Evolutionary conservation across 2,113 vertebrate species (phyloP).

Genomic region (Sisor rabdophorus): DNA sequence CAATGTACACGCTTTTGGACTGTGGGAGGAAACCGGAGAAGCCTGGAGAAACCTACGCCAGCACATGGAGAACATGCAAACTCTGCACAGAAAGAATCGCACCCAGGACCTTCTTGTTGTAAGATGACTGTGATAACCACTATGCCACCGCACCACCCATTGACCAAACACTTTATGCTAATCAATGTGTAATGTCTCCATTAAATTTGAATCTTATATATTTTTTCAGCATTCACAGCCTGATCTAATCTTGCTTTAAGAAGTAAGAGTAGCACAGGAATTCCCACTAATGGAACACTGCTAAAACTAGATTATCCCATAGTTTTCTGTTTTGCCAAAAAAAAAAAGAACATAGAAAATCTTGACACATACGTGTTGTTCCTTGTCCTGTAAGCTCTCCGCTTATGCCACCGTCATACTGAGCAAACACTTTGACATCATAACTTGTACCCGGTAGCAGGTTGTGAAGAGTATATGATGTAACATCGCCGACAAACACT

Average conservation of each 20-base stretch:
- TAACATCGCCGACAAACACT: slow-evolving; percentile 89
- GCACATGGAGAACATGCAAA: too few species aligned
- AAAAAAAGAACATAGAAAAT: neutral
- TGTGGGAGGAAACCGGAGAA: too few species aligned
- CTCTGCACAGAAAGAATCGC: too few species aligned
- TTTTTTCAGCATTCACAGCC: neutral
- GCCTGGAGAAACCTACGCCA: too few species aligned
- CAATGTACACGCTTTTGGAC: too few species aligned
- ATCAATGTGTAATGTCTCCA: neutral
- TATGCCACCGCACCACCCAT: too few species aligned
- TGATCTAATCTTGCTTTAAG: neutral
- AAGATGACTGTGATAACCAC: too few species aligned
- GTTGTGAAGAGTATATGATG: slow-evolving; percentile 86
- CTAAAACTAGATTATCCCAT: neutral
- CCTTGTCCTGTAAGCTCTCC: slow-evolving; percentile 80
- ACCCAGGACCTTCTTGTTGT: too few species aligned
- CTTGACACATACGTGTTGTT: slow-evolving; percentile 78
- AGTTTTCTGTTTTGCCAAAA: too few species aligned
- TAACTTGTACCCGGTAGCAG: slow-evolving; percentile 89
- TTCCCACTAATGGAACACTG: neutral
- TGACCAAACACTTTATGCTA: neutral
- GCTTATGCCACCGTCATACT: slow-evolving; percentile 85
- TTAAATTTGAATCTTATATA: neutral
- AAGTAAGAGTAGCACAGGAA: neutral
- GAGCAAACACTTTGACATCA: slow-evolving; percentile 85